Base-by-base conservation (phyloP, 2,888 invertebrate genomes). In the Germaria angustata region DNA sequence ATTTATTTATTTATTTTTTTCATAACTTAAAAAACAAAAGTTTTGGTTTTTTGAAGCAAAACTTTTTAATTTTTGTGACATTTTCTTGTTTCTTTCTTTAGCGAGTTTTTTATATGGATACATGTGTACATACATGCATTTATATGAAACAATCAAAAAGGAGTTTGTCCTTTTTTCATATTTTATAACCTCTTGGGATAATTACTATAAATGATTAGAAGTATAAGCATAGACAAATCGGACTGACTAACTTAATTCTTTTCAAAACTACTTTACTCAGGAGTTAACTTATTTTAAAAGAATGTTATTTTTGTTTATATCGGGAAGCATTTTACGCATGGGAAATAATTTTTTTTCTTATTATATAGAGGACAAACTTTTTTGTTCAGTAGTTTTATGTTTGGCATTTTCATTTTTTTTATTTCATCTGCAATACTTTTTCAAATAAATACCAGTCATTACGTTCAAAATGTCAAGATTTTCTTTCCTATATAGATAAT, bases 51-150 rank as follows among this genome's bases (percentile, higher is more conserved):
- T 20, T 73, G 8, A 34, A 53, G 39, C 49, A 65, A 51, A 82
- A 71, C 65, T 82, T 81, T 65, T 59, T 76, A 71, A 77, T 55
- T 72, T 78, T 77, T 81, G 75, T 71, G 63, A 71, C 71, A 76
- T 82, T 63, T 79, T 53, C 55, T 39, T 55, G 44, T 22, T 20
- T n/a, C 65, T 78, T 81, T n/a, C n/a, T 28, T 46, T 63, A 22
- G n/a, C 46, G n/a, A 59, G 32, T 20, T 55, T 46, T 34, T 53
- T 63, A 24, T 28, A 28, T 6, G n/a, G 41, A 57, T 32, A 32
- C 11, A 41, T 34, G 20, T 1, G 7, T 20, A 24, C 22, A 11
- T 22, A 1, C 22, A 22, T 4, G 41, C 24, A 28, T 15, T 22
- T 36, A 17, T 72, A 20, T 44, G 15, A 44, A 61, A 66, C 65